Evolutionary conservation across 2,888 invertebrate species (phyloP).

Genomic region (Stramonita haemastoma): DNA sequence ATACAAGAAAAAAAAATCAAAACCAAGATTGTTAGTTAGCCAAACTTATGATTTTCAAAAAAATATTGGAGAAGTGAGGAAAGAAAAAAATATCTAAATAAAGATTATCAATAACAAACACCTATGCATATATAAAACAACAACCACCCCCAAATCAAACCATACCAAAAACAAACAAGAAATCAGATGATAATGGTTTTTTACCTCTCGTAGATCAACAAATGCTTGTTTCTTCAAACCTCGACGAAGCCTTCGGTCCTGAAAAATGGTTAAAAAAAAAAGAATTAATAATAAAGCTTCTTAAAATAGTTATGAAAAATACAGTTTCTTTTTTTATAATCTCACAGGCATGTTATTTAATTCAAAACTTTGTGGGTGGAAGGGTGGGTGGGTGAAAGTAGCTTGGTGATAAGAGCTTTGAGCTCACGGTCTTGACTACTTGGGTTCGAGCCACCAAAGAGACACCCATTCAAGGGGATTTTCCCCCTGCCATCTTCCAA

Average conservation of each 20-base stretch:
- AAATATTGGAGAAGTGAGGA: too few species aligned
- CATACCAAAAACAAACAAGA: neutral
- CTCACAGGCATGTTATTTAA: too few species aligned
- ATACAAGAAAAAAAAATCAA: neutral
- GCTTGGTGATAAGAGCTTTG: too few species aligned
- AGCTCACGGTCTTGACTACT: too few species aligned
- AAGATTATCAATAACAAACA: neutral
- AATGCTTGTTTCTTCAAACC: constrained; percentile 11
- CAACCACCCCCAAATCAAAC: neutral
- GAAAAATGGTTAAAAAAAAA: neutral
- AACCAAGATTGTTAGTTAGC: neutral
- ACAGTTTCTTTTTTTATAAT: too few species aligned
- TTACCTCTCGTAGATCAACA: constrained; percentile 23
- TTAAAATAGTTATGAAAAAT: too few species aligned
- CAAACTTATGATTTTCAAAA: neutral
- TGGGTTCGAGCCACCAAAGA: too few species aligned
- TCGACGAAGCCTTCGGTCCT: constrained; percentile 13
- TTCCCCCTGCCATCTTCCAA: too few species aligned
- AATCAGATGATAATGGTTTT: neutral
- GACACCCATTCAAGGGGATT: too few species aligned
- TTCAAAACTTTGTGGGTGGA: too few species aligned
- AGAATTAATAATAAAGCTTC: neutral
- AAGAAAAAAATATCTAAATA: too few species aligned
- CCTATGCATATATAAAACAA: neutral
- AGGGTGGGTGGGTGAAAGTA: too few species aligned